Conservation (phyloP, 2,888 invertebrate genomes). For the Diploptera punctata region DNA sequence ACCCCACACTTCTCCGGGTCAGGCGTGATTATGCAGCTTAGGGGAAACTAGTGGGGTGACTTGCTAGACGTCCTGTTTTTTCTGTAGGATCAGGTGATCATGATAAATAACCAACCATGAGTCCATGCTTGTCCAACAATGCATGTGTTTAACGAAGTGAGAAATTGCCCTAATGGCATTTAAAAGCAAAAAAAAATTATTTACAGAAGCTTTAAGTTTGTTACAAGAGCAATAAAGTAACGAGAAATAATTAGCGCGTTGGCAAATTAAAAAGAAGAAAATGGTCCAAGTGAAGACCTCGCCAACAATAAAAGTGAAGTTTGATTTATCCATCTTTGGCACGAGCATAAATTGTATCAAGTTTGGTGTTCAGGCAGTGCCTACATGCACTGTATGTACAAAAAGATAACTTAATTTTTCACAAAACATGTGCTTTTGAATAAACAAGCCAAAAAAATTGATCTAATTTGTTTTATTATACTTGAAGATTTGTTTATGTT, state of each 20-base stretch:
- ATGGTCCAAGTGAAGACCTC: constrained; percentile 3
- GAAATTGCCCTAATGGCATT: constrained; percentile 20
- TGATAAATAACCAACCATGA: constrained; percentile 42
- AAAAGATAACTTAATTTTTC: constrained; percentile 47
- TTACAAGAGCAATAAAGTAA: too few species aligned
- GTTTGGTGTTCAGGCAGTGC: constrained; percentile 29
- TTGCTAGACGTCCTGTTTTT: constrained; percentile 40
- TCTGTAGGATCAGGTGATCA: constrained; percentile 42
- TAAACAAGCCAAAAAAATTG: constrained; percentile 50
- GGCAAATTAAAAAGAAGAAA: constrained; percentile 4
- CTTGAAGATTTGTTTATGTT: too few species aligned
- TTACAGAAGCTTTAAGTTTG: constrained; percentile 26
- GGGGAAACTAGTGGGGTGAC: constrained; percentile 26
- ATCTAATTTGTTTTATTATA: constrained; percentile 23
- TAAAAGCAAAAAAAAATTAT: constrained; percentile 8
- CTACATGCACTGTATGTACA: constrained; percentile 41
- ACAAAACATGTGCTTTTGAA: constrained; percentile 50
- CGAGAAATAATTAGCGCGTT: constrained; percentile 10
- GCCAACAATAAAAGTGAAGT: constrained; percentile 10
- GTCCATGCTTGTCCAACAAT: constrained; percentile 45
- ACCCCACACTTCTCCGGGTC: constrained; percentile 38
- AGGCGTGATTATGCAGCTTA: constrained; percentile 37
- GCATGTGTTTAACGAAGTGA: constrained; percentile 45
- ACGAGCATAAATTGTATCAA: constrained; percentile 2
- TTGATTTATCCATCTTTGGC: constrained; percentile 30